phyloP scores from a whole-genome alignment of 2,797 vertebrate species.

The Oreochromis mossambicus region DNA sequence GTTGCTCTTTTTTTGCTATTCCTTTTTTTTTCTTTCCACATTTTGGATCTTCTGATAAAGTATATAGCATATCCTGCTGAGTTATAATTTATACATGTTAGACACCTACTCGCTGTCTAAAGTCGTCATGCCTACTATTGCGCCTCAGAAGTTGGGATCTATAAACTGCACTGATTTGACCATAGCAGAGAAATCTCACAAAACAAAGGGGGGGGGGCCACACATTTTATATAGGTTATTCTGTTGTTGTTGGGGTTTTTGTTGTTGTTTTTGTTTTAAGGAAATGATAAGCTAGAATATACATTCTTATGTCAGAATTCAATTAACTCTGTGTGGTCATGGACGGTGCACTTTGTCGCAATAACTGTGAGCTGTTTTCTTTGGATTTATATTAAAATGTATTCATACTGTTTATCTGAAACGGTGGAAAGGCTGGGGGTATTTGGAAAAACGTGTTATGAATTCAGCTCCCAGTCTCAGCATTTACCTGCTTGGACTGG shows the following conservation, averaged over 20 bases:
- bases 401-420: background rate
- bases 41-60: background rate
- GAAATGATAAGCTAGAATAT: background rate
- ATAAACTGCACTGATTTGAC: background rate
- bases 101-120: background rate
- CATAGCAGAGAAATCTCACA: background rate
- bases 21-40: background rate
- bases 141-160: background rate
- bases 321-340: background rate
- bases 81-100: background rate
- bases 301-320: background rate
- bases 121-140: background rate
- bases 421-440: background rate
- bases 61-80: background rate
- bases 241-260: background rate
- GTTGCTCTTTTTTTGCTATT: background rate
- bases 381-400: background rate
- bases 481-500: background rate
- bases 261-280: background rate
- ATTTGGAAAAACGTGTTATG: background rate
- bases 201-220: fast-evolving
- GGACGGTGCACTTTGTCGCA: background rate
- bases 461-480: background rate
- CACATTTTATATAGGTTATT: background rate
- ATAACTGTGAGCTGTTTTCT: background rate